A percentile compares a stretch with the other conserved stretches of the same genome.
These are phyloP conservation scores for Anoplolepis gracilipes DNA, from an alignment of 1,140 invertebrate species.

Conservation along the genomic window DNA sequence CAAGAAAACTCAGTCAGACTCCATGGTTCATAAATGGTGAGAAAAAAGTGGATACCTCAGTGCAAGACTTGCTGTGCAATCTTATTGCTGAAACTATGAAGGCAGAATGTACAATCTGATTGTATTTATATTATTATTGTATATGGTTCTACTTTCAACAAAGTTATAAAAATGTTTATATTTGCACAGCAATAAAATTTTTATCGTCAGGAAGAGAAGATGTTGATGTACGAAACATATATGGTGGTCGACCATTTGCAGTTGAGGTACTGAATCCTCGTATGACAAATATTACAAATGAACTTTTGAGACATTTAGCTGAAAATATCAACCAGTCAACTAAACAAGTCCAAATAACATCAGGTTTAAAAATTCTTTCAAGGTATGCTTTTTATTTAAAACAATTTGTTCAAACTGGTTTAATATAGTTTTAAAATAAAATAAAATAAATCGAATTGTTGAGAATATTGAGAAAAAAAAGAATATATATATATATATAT, in stretches of 20 bases:
- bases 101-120: constrained; percentile 85
- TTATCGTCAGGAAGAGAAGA: constrained; percentile 97
- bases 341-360: constrained; percentile 88
- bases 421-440: constrained; percentile 30
- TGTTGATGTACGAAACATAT: constrained; percentile 95
- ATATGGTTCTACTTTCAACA: not conserved
- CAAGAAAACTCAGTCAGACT: constrained; percentile 95
- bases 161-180: not conserved
- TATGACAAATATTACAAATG: constrained; percentile 85
- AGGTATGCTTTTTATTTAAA: constrained; percentile 85
- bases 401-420: not conserved
- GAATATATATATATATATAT: no score
- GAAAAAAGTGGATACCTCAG: constrained; percentile 93
- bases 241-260: constrained; percentile 94
- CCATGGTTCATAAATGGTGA: constrained; percentile 96
- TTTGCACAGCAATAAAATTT: constrained; percentile 88
- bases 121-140: constrained; percentile 12
- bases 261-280: constrained; percentile 92
- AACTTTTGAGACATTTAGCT: constrained; percentile 87
- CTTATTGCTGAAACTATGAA: constrained; percentile 86
- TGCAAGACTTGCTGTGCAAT: constrained; percentile 95
- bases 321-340: constrained; percentile 88
- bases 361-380: constrained; percentile 88
- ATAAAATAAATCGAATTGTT: not conserved
- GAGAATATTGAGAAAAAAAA: not conserved